Base-by-base conservation (phyloP, 2,113 vertebrate genomes). In the Vidua chalybeata region DNA sequence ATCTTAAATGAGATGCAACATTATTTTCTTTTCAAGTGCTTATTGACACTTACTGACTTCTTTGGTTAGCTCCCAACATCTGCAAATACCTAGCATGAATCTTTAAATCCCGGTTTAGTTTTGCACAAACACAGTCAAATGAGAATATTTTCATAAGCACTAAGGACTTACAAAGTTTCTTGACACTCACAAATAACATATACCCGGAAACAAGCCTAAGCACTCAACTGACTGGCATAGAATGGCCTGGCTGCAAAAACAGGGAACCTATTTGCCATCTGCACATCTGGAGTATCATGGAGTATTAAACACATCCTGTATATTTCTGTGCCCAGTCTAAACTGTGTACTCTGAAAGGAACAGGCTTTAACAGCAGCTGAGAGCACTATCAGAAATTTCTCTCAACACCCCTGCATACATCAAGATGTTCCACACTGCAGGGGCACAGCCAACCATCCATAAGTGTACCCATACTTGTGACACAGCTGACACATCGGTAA, bases 251-350 rank as follows among this genome's bases (percentile, higher is more conserved):
- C 33, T 67, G 18, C 28, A 85, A 41, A 92, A 59, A 0, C 27
- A 54, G 24, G 17, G 19, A 67, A 61, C 9, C 2, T 49, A 13
- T 51, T 79, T 86, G 39, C 27, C 11, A 7, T 2, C 10, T 16
- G 18, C 0, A 0, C 2, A 2, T 31, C 21, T 73, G 35, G 45
- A 76, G 51, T 0, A 49, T 33, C 10, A 39, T 22, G 23, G 21
- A 83, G 19, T n/a, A 64, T 46, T 45, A 45, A 88, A 76, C 13
- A 17, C 4, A 61, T 9, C 49, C 30, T 55, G 27, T 12, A 3
- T 26, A 30, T 28, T 52, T 88, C 33, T 83, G 7, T 48, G 49
- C 19, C 19, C 9, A 20, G 3, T 16, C 30, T 39, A 21, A 93
- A 58, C n/a, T 19, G 12, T 33, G 45, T 19, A 17, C 13, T 77